phyloP scores from a whole-genome alignment of 2,888 invertebrate genomes.

The Pocota personata region DNA sequence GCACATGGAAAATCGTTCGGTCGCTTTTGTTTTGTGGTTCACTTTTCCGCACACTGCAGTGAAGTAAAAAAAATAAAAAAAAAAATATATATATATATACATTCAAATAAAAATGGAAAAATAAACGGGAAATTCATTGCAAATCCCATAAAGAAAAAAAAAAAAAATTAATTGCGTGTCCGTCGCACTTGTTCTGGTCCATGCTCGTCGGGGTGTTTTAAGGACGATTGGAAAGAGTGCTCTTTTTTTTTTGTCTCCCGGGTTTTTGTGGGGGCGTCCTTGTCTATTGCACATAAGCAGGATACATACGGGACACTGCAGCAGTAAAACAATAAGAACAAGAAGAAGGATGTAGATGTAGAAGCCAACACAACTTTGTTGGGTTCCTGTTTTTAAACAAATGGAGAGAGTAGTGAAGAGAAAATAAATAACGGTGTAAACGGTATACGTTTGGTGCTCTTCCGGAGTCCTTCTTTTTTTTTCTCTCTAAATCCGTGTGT shows the following conservation, averaged over 20 bases:
- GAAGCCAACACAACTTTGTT: background rate
- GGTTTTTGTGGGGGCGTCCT: constrained; percentile 21
- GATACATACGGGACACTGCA: constrained; percentile 31
- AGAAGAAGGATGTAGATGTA: background rate
- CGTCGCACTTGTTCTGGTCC: constrained; percentile 53
- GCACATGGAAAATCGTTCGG: constrained; percentile 57
- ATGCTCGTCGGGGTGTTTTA: constrained; percentile 28
- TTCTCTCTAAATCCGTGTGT: background rate
- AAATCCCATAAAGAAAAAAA: constrained; percentile 17
- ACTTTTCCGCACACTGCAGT: constrained; percentile 28
- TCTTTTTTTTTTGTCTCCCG: background rate
- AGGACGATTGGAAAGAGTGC: background rate
- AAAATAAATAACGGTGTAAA: constrained; percentile 45
- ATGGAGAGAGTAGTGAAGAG: background rate
- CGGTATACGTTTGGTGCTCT: constrained; percentile 6
- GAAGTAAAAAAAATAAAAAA: constrained; percentile 12
- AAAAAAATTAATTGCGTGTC: constrained; percentile 63
- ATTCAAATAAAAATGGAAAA: constrained; percentile 1
- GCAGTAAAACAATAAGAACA: constrained; percentile 6
- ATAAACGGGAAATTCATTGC: constrained; percentile 4
- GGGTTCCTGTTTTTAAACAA: constrained; percentile 9
- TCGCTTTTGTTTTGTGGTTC: constrained; percentile 38
- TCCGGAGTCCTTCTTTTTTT: constrained; percentile 1
- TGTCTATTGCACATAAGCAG: constrained; percentile 19
- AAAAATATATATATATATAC: no score